phyloP scores from a whole-genome alignment of 2,113 vertebrate species.

The Pogonocichla stellata region DNA sequence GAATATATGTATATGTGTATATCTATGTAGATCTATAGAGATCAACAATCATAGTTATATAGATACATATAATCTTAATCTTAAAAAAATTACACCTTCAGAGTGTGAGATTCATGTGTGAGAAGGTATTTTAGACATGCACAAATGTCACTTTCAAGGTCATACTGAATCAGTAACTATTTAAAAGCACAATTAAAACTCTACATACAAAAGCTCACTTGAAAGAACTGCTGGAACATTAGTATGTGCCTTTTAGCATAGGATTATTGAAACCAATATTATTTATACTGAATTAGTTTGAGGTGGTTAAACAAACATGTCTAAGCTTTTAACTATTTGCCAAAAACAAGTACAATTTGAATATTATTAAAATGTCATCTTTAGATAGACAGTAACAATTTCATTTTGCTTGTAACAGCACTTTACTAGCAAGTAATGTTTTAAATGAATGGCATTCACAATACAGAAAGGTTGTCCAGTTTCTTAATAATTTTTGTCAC shows the following conservation, averaged over 20 bases:
- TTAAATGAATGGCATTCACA: slow-evolving; percentile 46
- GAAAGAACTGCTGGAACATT: slow-evolving; percentile 74
- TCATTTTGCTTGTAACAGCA: slow-evolving; percentile 59
- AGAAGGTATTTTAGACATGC: slow-evolving; percentile 65
- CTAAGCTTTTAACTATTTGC: slow-evolving; percentile 69
- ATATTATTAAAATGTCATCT: slow-evolving; percentile 48
- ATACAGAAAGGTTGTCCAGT: not conserved
- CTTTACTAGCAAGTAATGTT: slow-evolving; percentile 45
- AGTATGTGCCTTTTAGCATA: slow-evolving; percentile 79
- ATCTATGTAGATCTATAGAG: slow-evolving; percentile 56
- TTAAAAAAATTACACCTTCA: slow-evolving; percentile 40
- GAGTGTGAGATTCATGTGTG: slow-evolving; percentile 44
- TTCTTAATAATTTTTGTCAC: slow-evolving; percentile 44
- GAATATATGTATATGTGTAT: slow-evolving; percentile 60
- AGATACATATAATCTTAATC: slow-evolving; percentile 37
- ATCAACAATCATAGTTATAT: slow-evolving; percentile 55
- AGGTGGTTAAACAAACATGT: slow-evolving; percentile 47
- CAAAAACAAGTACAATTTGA: slow-evolving; percentile 60
- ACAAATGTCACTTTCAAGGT: slow-evolving; percentile 74
- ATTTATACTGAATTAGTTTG: slow-evolving; percentile 67
- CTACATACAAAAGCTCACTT: slow-evolving; percentile 70
- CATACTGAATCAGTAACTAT: slow-evolving; percentile 65
- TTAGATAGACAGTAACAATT: slow-evolving; percentile 40
- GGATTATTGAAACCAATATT: slow-evolving; percentile 58
- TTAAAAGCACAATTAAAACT: slow-evolving; percentile 78